Evolutionary conservation across 2,797 vertebrate genomes (phyloP), one percentile per base, ranked within the genome.

Genomic region (Siniperca scherzeri): DNA sequence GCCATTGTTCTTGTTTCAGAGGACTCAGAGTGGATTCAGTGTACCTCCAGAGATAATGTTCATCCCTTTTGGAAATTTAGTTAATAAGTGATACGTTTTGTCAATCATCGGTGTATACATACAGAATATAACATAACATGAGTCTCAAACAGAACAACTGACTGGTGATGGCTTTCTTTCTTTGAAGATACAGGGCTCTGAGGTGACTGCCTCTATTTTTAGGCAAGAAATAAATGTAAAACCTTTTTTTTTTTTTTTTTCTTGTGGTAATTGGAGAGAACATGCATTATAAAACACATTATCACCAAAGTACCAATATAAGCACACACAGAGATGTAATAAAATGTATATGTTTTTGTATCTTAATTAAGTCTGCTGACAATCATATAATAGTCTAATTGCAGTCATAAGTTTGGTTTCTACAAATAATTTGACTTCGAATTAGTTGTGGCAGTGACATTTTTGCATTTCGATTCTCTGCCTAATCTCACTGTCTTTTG

Each of bases 1-100:
- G 68, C 60, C 70, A 13, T 22, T 19, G 67, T 76, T 80, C 46
- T 72, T 48, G 75, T 84, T 80, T 78, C 60, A 78, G 65, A 60
- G 56, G 74, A 68, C 67, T 71, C 36, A 3, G 65, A 70, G 72
- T 50, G 78, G 66, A 57, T 59, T 8, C 33, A 27, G 55, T 30
- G 59, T 38, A 21, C 48, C 19, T 36, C 36, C 60, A 16, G 40
- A 69, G 75, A 82, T 78, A 46, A 76, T 40, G n/a, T 44, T 67
- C 78, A 61, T 69, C 50, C 36, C 62, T 53, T 53, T 42, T 52
- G 50, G 30, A 69, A 80, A 78, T 42, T 30, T 57, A 61, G 61
- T 77, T 59, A 55, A 69, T 66, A 67, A 74, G 70, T 77, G 55
- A 78, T 62, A 5, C 13, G 44, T 69, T 33, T 74, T 46, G 16